These are phyloP conservation scores for Myoxocephalus aenaeus DNA, from an alignment of 2,797 vertebrate species.

Conservation along the genomic window DNA sequence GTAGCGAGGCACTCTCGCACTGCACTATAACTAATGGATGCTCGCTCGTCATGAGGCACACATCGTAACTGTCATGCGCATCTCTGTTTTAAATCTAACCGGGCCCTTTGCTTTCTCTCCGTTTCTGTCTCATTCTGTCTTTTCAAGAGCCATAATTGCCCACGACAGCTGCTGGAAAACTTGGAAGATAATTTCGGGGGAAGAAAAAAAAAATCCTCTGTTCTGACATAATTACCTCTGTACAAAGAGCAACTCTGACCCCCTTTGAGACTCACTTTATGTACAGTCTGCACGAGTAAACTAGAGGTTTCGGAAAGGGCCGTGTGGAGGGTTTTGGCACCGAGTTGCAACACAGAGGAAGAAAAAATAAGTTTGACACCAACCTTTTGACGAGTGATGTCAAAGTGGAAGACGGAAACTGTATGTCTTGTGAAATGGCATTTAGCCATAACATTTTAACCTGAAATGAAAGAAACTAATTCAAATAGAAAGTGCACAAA, in stretches of 20 bases:
- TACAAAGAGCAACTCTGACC: constrained; percentile 35
- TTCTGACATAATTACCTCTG: constrained; percentile 63
- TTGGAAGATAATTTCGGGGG: constrained; percentile 31
- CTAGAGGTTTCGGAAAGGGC: constrained; percentile 36
- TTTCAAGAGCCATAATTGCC: constrained; percentile 47
- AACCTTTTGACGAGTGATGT: constrained; percentile 45
- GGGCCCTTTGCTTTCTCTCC: constrained; percentile 25
- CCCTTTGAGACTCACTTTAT: constrained; percentile 37
- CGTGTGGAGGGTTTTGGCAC: constrained; percentile 32
- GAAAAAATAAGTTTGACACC: constrained; percentile 28
- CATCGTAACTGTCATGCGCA: constrained; percentile 23
- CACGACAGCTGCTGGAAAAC: constrained; percentile 55
- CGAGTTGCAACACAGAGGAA: constrained; percentile 23
- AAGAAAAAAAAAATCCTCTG: constrained; percentile 19
- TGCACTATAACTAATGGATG: constrained; percentile 38
- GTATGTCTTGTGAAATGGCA: constrained; percentile 14
- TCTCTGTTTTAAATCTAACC: constrained; percentile 59
- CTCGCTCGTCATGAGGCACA: constrained; percentile 28
- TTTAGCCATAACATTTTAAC: neutral
- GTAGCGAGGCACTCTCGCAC: constrained; percentile 16
- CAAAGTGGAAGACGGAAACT: constrained; percentile 28
- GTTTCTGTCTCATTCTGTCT: constrained; percentile 34
- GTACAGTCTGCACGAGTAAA: constrained; percentile 40
- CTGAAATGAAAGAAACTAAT: neutral
- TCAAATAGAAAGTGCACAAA: neutral